Evolutionary conservation across 2,113 vertebrate species (phyloP).

Genomic region (Hippocampus abdominalis): DNA sequence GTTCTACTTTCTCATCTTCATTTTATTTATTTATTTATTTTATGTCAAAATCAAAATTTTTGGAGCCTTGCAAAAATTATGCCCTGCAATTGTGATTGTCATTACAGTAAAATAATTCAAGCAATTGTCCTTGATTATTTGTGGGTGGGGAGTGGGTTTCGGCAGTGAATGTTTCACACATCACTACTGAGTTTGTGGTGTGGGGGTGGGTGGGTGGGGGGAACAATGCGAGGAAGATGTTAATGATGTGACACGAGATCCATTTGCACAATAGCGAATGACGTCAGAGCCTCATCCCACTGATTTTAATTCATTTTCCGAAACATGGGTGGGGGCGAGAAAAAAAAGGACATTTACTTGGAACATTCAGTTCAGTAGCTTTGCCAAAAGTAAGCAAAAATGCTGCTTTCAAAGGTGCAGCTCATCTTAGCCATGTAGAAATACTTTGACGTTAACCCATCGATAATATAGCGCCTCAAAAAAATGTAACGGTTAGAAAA

Average conservation of each 20-base stretch:
- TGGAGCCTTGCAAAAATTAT: too few relatives aligned
- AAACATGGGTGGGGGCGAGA: background rate
- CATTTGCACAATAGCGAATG: conserved; percentile 18
- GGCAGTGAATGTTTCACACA: background rate
- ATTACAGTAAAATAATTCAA: background rate
- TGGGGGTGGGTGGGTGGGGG: background rate
- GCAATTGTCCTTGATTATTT: too few relatives aligned
- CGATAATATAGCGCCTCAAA: background rate
- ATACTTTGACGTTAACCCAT: background rate
- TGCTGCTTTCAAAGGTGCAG: background rate
- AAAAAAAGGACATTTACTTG: background rate
- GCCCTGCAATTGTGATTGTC: background rate
- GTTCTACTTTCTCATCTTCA: too few relatives aligned
- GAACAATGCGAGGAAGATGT: conserved; percentile 40
- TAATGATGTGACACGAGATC: background rate
- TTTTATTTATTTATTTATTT: too few relatives aligned
- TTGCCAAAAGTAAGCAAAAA: conserved; percentile 1
- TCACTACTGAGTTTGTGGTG: background rate
- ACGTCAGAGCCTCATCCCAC: conserved; percentile 9
- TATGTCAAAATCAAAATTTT: too few relatives aligned
- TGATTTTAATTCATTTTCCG: conserved; percentile 13
- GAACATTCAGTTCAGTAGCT: background rate
- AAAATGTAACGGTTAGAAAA: background rate
- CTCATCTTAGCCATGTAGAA: background rate
- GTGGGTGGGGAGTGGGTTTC: too few relatives aligned